Conservation (phyloP, 1,140 invertebrate species). For the Maniola jurtina region DNA sequence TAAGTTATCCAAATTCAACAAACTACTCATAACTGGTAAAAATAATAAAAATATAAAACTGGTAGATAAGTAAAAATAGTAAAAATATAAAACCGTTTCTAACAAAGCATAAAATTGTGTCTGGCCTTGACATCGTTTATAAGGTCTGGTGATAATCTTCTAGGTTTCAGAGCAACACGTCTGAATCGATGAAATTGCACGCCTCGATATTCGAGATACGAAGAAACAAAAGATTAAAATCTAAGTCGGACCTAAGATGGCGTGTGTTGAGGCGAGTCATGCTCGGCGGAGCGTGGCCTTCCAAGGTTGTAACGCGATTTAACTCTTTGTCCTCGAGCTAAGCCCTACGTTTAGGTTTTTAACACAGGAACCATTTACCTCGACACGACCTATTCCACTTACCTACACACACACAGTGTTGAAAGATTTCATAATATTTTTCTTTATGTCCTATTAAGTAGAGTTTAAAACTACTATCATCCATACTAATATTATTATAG, state of each 20-base stretch:
- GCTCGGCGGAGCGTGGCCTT: conserved; percentile 62
- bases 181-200: conserved; percentile 14
- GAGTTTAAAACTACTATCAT: too few relatives aligned
- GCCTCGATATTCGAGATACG: conserved; percentile 17
- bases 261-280: conserved; percentile 55
- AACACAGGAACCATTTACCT: conserved; percentile 39
- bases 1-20: too few relatives aligned
- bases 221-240: conserved; percentile 55
- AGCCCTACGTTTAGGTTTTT: conserved; percentile 50
- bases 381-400: conserved; percentile 32
- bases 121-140: conserved; percentile 1
- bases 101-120: not conserved
- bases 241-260: conserved; percentile 29
- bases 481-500: too few relatives aligned
- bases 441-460: not conserved
- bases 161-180: not conserved
- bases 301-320: conserved; percentile 68
- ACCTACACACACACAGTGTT: conserved; percentile 3
- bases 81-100: not conserved
- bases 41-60: too few relatives aligned
- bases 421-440: not conserved
- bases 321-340: conserved; percentile 42
- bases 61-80: not conserved
- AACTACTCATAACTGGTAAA: too few relatives aligned
- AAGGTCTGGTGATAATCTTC: conserved; percentile 5